Percentiles rank a stretch among this genome's conserved stretches.
phyloP scores from a whole-genome alignment of 1,140 invertebrate genomes.

The Sinonovacula constricta region DNA sequence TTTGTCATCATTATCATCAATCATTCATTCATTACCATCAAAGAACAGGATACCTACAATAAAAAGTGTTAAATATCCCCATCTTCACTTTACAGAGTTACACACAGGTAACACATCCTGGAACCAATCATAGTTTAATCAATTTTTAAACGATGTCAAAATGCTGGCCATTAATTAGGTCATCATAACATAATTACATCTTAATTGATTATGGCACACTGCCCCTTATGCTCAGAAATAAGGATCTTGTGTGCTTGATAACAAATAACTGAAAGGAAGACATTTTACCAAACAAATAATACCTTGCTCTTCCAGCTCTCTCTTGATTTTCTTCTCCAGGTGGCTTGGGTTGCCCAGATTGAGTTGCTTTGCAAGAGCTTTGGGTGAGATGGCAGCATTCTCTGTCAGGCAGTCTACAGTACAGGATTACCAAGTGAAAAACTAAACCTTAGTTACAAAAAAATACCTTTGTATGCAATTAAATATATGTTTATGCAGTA shows the following conservation, averaged over 20 bases:
- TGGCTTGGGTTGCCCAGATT: conserved; percentile 78
- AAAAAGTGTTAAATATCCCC: too few relatives aligned
- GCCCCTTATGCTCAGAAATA: too few relatives aligned
- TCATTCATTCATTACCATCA: too few relatives aligned
- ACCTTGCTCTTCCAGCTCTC: conserved; percentile 92
- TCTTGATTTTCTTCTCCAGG: conserved; percentile 89
- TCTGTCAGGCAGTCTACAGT: conserved; percentile 71
- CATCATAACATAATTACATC: not conserved
- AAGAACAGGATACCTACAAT: too few relatives aligned
- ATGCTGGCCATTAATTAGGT: not conserved
- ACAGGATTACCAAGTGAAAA: too few relatives aligned
- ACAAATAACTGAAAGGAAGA: not conserved
- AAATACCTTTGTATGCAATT: too few relatives aligned
- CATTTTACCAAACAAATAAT: conserved; percentile 64
- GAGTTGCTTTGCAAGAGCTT: conserved; percentile 76
- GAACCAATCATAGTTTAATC: not conserved
- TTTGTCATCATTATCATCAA: too few relatives aligned
- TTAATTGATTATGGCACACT: too few relatives aligned
- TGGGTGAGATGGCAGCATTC: conserved; percentile 74
- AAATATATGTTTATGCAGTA: too few relatives aligned
- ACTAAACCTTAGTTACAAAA: too few relatives aligned
- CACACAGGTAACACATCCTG: too few relatives aligned
- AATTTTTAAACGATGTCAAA: not conserved
- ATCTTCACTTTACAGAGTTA: too few relatives aligned
- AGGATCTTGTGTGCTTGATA: not conserved